phyloP scores from a whole-genome alignment of 2,113 vertebrate genomes.

The Baryphthengus martii region DNA sequence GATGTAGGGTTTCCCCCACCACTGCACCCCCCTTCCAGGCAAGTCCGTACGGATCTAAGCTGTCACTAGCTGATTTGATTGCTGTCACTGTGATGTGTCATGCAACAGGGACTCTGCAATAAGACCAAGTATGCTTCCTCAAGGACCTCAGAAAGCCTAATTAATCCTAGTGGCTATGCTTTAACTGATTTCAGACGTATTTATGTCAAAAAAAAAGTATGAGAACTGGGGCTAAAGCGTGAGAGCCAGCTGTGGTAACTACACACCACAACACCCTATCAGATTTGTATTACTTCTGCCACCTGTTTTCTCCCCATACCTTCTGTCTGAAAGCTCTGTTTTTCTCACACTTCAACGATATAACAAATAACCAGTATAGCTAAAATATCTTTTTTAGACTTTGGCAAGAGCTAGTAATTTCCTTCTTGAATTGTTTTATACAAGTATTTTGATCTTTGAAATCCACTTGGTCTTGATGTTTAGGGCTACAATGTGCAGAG shows the following conservation, averaged over 20 bases:
- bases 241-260: neutral
- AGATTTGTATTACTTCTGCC: neutral
- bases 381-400: neutral
- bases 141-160: neutral
- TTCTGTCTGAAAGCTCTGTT: neutral
- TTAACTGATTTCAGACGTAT: neutral
- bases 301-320: neutral
- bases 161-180: neutral
- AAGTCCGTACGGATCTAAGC: neutral
- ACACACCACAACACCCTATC: neutral
- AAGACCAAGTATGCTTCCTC: neutral
- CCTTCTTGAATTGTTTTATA: neutral
- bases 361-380: neutral
- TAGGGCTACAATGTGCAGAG: neutral
- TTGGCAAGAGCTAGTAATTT: neutral
- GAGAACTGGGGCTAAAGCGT: neutral
- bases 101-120: neutral
- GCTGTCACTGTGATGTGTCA: neutral
- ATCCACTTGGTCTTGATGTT: neutral
- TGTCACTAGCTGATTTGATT: neutral
- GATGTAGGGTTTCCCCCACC: neutral
- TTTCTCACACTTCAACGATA: neutral
- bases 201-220: neutral
- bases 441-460: neutral
- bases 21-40: neutral